Evolutionary conservation across 2,888 invertebrate species (phyloP).

Genomic region (Cryptocephalus moraei): DNA sequence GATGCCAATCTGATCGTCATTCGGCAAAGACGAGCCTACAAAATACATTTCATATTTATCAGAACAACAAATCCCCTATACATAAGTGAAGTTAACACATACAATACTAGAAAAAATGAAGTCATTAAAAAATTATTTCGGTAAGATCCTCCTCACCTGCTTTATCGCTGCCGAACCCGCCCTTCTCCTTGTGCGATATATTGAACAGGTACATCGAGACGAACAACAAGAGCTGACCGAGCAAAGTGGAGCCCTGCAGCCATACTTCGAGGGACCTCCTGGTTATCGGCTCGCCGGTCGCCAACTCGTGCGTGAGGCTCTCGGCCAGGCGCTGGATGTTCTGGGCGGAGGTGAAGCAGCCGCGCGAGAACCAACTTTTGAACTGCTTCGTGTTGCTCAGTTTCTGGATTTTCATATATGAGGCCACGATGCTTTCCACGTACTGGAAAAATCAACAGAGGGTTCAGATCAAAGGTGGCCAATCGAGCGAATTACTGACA

Average conservation of each 20-base stretch:
- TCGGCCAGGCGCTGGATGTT: conserved; percentile 49
- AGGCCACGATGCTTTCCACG: conserved; percentile 65
- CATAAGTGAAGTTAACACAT: too few relatives aligned
- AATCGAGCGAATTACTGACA: too few relatives aligned
- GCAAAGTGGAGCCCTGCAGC: conserved; percentile 39
- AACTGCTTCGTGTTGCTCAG: conserved; percentile 44
- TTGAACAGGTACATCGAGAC: conserved; percentile 45
- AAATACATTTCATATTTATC: background rate
- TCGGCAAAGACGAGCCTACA: conserved; percentile 6
- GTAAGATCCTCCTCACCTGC: conserved; percentile 9
- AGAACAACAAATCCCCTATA: too few relatives aligned
- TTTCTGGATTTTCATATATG: conserved; percentile 61
- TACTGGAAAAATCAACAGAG: conserved; percentile 40
- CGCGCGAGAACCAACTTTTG: conserved; percentile 49
- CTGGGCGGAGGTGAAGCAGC: conserved; percentile 46
- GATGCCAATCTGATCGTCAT: conserved; percentile 19
- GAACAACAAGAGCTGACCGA: conserved; percentile 42
- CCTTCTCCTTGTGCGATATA: conserved; percentile 42
- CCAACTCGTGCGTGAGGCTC: conserved; percentile 44
- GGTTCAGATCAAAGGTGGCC: too few relatives aligned
- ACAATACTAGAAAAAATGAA: too few relatives aligned
- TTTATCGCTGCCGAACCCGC: conserved; percentile 14
- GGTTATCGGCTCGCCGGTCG: conserved; percentile 35
- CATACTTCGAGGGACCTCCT: conserved; percentile 39
- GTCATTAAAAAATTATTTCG: too few relatives aligned